These are phyloP conservation scores for Eustalomyia histrio DNA, from an alignment of 2,888 invertebrate genomes.

Conservation along the genomic window DNA sequence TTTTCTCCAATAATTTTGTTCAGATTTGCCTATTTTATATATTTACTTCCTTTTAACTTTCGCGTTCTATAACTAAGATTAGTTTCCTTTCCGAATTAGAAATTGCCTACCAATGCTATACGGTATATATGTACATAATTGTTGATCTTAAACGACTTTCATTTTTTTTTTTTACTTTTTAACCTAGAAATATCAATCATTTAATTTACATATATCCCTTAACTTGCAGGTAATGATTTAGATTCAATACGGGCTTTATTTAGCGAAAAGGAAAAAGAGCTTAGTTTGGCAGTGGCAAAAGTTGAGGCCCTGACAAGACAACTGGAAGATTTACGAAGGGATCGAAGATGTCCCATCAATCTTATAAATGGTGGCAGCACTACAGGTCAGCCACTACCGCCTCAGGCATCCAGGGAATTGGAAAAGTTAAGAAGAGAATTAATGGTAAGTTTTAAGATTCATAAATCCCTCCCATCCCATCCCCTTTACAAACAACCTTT, in stretches of 20 bases:
- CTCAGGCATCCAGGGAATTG: conserved; percentile 90
- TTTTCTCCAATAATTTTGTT: too few species aligned
- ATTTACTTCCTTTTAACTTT: too few species aligned
- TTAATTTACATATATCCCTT: neutral
- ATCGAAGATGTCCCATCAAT: conserved; percentile 82
- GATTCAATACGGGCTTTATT: conserved; percentile 97
- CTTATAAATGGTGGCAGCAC: conserved; percentile 72
- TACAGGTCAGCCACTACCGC: conserved; percentile 80
- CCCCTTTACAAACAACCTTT: too few species aligned
- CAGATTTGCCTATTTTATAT: too few species aligned
- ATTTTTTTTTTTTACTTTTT: too few species aligned
- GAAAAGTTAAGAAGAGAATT: conserved; percentile 95
- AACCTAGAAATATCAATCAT: neutral
- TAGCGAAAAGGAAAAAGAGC: conserved; percentile 98
- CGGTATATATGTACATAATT: too few species aligned
- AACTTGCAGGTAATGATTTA: conserved; percentile 92
- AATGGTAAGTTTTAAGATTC: conserved; percentile 92
- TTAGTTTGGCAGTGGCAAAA: conserved; percentile 97
- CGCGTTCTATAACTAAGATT: too few species aligned
- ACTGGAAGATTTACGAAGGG: conserved; percentile 92
- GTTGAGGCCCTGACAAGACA: conserved; percentile 97
- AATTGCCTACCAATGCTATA: too few species aligned
- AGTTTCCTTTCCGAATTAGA: too few species aligned
- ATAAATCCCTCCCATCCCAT: neutral
- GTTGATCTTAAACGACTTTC: too few species aligned